Evolutionary conservation across 2,888 invertebrate species (phyloP).

Genomic region (Hyppa rectilinea): DNA sequence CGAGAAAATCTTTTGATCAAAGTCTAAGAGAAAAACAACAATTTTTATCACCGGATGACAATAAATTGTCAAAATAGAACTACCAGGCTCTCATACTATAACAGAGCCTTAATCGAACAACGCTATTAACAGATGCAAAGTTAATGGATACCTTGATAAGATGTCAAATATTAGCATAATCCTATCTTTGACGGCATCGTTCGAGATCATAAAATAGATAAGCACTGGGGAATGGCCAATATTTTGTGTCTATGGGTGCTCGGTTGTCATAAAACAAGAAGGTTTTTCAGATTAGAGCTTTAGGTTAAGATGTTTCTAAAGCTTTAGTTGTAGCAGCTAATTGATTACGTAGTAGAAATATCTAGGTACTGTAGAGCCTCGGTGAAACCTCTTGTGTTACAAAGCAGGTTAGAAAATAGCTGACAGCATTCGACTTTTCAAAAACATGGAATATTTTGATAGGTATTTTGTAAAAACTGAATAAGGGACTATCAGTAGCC

Average conservation of each 20-base stretch:
- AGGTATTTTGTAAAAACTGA: too few species aligned
- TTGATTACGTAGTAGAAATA: too few species aligned
- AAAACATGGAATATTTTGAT: too few species aligned
- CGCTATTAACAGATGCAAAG: constrained; percentile 54
- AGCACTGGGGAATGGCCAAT: constrained; percentile 30
- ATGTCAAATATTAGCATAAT: constrained; percentile 60
- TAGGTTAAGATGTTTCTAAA: too few species aligned
- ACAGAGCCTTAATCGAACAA: constrained; percentile 35
- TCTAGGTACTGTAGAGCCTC: too few species aligned
- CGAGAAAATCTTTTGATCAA: too few species aligned
- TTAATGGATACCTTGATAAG: constrained; percentile 56
- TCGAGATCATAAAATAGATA: constrained; percentile 50
- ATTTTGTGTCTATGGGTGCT: constrained; percentile 38
- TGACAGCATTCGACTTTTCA: too few species aligned
- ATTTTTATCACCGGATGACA: background rate
- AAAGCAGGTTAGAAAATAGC: too few species aligned
- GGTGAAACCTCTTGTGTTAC: too few species aligned
- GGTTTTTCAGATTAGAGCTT: constrained; percentile 11
- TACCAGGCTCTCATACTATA: constrained; percentile 30
- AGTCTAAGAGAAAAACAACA: too few species aligned
- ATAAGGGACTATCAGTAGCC: too few species aligned
- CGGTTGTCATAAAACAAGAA: constrained; percentile 33
- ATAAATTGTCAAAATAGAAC: constrained; percentile 10
- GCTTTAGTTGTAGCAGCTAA: too few species aligned
- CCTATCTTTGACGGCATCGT: constrained; percentile 46